Base-by-base conservation (phyloP, 2,113 vertebrate species). In the Verasper variegatus region DNA sequence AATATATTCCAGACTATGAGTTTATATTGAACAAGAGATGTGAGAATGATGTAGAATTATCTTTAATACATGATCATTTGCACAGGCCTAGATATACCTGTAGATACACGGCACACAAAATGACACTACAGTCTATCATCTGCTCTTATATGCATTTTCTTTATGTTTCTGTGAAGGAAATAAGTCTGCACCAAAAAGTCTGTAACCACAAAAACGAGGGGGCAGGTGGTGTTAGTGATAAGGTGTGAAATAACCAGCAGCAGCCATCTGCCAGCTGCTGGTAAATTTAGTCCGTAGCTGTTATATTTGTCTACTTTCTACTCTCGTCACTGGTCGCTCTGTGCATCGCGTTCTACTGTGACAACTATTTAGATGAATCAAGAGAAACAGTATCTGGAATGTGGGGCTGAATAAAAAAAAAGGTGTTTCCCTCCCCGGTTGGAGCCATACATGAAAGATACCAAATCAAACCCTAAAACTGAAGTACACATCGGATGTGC, bases 251-350 rank as follows among this genome's bases (percentile, higher is more conserved):
- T 65, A 17, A 63, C 8, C 13, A 49, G 1, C 12, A 49, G 14
- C 37, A 64, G 9, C 49, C 51, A 80, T 51, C 45, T 66, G 55
- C 13, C 27, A 8, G 5, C 2, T 14, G n/a, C 21, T 73, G 63
- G 20, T 74, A 76, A 68, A 81, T 74, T 65, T 64, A 61, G 21
- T 23, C 17, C 51, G 37, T 26, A 5, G 6, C 51, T 54, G 51
- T 54, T 51, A 20, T 18, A 51, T 51, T 20, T n/a, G 2, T 27
- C 20, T 10, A 10, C 17, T 5, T 68, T 14, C 0, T 9, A 20
- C 5, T 52, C 20, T 27, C 2, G 21, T 24, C 9, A 23, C 52
- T 17, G 5, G 52, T 6, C 0, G 17, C 7, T 55, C 20, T 55
- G 2, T 12, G 7, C 21, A 55, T 18, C 20, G 3, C 21, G 1